Evolutionary conservation across 2,888 invertebrate species (phyloP).

Genomic region (Hyposoter didymator): DNA sequence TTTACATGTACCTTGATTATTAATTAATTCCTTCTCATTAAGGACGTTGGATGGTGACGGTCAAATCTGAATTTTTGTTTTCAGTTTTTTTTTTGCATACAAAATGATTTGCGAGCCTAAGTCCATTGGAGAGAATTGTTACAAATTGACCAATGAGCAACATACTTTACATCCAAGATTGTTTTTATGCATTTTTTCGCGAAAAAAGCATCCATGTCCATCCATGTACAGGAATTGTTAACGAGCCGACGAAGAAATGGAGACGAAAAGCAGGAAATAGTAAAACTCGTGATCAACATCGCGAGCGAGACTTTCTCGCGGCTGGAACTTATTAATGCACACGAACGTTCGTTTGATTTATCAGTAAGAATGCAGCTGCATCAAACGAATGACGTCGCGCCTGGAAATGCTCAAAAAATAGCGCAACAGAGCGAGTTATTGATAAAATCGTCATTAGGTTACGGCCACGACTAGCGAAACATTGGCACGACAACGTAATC

Average conservation of each 20-base stretch:
- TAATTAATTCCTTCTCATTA: not conserved
- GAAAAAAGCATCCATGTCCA: too few relatives aligned
- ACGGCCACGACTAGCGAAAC: not conserved
- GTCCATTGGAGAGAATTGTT: too few relatives aligned
- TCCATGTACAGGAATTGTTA: not conserved
- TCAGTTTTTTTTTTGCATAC: too few relatives aligned
- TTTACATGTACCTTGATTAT: not conserved
- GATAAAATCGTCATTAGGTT: slow-evolving; percentile 7
- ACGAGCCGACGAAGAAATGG: slow-evolving; percentile 1
- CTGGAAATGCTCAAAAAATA: not conserved
- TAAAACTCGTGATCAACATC: not conserved
- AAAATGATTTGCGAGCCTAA: too few relatives aligned
- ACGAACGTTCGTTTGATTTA: not conserved
- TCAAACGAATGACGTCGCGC: not conserved
- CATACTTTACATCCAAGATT: too few relatives aligned
- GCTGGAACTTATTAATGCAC: slow-evolving; percentile 4
- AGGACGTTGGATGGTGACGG: too few relatives aligned
- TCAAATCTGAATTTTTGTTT: too few relatives aligned
- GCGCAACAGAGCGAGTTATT: not conserved
- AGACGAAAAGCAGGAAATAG: slow-evolving; percentile 2
- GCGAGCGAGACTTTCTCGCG: slow-evolving; percentile 9
- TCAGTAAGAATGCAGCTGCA: not conserved
- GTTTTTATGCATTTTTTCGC: too few relatives aligned
- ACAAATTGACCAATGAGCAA: too few relatives aligned
- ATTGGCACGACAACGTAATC: not conserved